Conservation (phyloP, 2,888 invertebrate genomes). For the Endotricha flammealis region DNA sequence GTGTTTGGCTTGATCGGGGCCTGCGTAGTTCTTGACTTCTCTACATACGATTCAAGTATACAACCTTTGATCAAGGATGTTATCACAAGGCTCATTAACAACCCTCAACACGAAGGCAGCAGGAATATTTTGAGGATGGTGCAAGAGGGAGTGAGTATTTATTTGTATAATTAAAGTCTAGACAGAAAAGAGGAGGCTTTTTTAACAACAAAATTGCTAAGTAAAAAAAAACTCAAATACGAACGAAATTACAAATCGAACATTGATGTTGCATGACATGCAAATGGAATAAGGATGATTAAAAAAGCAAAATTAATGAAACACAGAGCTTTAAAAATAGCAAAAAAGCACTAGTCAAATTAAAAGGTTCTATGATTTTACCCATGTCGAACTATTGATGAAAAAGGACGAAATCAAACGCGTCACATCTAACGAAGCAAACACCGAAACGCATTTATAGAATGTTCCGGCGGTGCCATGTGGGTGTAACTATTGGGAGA, state of each 20-base stretch:
- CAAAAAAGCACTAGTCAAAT: background rate
- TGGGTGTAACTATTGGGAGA: background rate
- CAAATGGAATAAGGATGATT: too few relatives aligned
- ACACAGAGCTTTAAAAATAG: background rate
- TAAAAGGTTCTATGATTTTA: background rate
- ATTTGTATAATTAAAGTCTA: too few relatives aligned
- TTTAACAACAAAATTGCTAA: too few relatives aligned
- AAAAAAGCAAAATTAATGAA: conserved; percentile 14
- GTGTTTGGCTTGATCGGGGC: conserved; percentile 85
- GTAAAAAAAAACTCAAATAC: too few relatives aligned
- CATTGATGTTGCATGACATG: too few relatives aligned
- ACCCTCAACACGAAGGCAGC: conserved; percentile 84
- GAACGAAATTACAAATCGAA: too few relatives aligned
- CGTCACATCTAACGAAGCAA: conserved; percentile 56
- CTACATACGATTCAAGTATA: conserved; percentile 87
- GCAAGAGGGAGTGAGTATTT: conserved; percentile 88
- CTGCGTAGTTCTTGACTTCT: conserved; percentile 87
- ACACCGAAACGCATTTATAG: conserved; percentile 29
- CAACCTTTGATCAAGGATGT: conserved; percentile 86
- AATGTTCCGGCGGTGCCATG: background rate
- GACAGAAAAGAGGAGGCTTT: too few relatives aligned
- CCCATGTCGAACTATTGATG: conserved; percentile 29
- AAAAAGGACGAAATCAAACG: conserved; percentile 26
- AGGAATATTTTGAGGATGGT: conserved; percentile 84
- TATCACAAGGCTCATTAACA: conserved; percentile 85